Conservation (phyloP, 2,888 invertebrate species). For the Pristionchus entomophagus region DNA sequence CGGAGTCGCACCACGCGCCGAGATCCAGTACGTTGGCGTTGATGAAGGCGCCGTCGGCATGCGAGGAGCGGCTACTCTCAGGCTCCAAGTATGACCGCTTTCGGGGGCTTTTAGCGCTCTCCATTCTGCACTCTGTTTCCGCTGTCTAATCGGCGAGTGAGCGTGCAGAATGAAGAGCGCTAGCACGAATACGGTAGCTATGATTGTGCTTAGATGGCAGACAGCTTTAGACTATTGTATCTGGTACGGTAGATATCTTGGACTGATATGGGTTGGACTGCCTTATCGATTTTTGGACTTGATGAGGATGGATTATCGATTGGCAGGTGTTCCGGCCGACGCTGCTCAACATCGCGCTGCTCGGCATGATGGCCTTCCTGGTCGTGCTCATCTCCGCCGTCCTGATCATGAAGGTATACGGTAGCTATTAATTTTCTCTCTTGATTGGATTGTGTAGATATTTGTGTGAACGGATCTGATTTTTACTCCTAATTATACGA, state of each 20-base stretch:
- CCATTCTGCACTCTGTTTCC: no score
- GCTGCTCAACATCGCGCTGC: conserved; percentile 59
- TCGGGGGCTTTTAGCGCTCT: not conserved
- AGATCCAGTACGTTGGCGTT: conserved; percentile 47
- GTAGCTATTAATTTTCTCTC: not conserved
- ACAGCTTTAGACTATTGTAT: no score
- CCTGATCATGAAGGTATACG: conserved; percentile 61
- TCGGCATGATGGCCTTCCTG: conserved; percentile 58
- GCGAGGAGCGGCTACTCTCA: conserved; percentile 9
- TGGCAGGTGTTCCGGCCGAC: conserved; percentile 64
- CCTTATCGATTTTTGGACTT: no score
- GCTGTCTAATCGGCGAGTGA: no score
- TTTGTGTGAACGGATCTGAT: no score
- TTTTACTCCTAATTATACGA: no score
- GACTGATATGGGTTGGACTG: no score
- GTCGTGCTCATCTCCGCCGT: conserved; percentile 63
- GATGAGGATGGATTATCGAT: not conserved
- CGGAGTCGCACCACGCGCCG: conserved; percentile 37
- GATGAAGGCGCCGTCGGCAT: not conserved
- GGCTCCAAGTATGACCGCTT: conserved; percentile 10
- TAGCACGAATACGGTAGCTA: no score
- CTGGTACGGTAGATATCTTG: no score
- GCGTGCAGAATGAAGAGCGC: no score
- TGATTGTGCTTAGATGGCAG: no score
- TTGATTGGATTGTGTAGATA: no score